phyloP scores from a whole-genome alignment of 2,797 vertebrate genomes.

The Xenopus petersii region DNA sequence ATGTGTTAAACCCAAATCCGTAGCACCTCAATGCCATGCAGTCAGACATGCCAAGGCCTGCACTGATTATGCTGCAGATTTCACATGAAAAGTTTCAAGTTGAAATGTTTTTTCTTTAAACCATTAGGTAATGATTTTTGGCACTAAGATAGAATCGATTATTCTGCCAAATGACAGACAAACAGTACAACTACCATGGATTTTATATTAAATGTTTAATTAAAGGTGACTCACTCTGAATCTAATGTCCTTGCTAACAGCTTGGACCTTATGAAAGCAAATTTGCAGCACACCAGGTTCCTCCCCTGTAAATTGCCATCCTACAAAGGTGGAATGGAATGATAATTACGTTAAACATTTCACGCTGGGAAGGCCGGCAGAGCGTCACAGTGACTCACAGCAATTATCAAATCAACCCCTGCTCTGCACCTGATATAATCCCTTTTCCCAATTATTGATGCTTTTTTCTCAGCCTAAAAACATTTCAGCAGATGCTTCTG shows the following conservation, averaged over 20 bases:
- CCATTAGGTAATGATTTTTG: too few relatives aligned
- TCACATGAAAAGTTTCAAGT: too few relatives aligned
- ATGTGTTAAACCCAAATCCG: too few relatives aligned
- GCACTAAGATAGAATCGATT: too few relatives aligned
- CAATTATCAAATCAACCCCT: slow-evolving; percentile 20
- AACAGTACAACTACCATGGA: too few relatives aligned
- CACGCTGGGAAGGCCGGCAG: slow-evolving; percentile 11
- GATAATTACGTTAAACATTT: slow-evolving; percentile 34
- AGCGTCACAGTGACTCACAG: slow-evolving; percentile 22
- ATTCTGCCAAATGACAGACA: too few relatives aligned
- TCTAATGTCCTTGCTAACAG: background rate
- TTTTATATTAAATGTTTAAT: too few relatives aligned
- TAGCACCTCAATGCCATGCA: too few relatives aligned
- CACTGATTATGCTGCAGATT: too few relatives aligned
- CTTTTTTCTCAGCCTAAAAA: slow-evolving; percentile 1
- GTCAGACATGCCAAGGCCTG: too few relatives aligned
- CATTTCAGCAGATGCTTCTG: background rate
- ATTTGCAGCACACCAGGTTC: slow-evolving; percentile 15
- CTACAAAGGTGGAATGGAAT: slow-evolving; percentile 30
- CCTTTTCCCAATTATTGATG: slow-evolving; percentile 13
- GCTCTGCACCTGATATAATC: slow-evolving; percentile 12
- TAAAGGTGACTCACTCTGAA: too few relatives aligned
- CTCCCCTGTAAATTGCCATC: slow-evolving; percentile 21
- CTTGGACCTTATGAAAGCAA: background rate
- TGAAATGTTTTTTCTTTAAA: too few relatives aligned